Conservation (phyloP, 2,797 vertebrate species). For the Jordanella pulchra region DNA sequence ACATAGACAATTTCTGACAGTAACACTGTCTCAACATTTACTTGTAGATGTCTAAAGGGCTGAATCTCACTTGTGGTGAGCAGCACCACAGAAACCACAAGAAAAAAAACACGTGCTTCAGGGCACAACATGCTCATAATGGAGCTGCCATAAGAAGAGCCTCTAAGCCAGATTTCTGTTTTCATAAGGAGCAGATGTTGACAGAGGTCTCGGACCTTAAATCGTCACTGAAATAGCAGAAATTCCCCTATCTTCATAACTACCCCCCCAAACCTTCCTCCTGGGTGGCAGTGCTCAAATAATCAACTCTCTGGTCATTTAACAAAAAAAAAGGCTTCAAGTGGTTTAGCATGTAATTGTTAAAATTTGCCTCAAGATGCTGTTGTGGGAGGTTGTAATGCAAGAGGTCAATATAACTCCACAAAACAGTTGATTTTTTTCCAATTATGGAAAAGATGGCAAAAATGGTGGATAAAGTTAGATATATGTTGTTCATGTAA, state of each 20-base stretch:
- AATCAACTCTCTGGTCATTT: constrained; percentile 19
- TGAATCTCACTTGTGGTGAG: constrained; percentile 29
- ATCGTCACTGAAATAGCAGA: constrained; percentile 6
- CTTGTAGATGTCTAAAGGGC: constrained; percentile 30
- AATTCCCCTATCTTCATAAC: constrained; percentile 22
- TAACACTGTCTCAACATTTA: constrained; percentile 36
- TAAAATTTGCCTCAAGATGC: constrained; percentile 10
- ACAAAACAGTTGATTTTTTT: not conserved
- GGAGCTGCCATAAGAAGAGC: constrained; percentile 35
- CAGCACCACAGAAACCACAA: constrained; percentile 24
- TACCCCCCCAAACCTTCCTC: not conserved
- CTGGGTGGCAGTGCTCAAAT: constrained; percentile 26
- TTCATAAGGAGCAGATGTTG: constrained; percentile 56
- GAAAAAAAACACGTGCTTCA: constrained; percentile 29
- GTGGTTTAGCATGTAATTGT: constrained; percentile 5
- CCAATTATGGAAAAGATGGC: not conserved
- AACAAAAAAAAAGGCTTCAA: constrained; percentile 24
- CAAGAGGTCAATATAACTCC: constrained; percentile 28
- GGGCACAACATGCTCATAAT: constrained; percentile 35
- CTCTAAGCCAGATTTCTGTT: constrained; percentile 43
- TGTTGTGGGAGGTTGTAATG: constrained; percentile 27
- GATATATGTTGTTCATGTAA: too few species aligned
- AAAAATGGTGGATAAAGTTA: not conserved
- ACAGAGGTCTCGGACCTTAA: constrained; percentile 30
- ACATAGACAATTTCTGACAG: not conserved